A percentile compares a stretch with the other conserved stretches of the same genome.
phyloP scores from a whole-genome alignment of 2,113 vertebrate genomes.

The Oreotrochilus melanogaster region DNA sequence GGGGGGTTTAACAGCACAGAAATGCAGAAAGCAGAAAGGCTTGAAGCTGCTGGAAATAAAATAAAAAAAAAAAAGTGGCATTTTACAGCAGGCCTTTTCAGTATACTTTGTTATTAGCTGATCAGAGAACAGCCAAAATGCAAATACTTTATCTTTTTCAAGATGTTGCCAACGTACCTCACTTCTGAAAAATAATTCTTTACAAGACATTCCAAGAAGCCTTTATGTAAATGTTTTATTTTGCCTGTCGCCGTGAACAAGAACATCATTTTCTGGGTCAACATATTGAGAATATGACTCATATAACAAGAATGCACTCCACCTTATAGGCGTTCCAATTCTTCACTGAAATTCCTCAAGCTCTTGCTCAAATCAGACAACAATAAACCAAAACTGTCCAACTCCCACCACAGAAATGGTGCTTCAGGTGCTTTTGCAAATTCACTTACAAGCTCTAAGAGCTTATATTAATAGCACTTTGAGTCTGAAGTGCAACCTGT shows the following conservation, averaged over 20 bases:
- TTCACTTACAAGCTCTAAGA: neutral
- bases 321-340: neutral
- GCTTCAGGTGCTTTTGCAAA: neutral
- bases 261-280: neutral
- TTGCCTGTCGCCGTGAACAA: conserved; percentile 16
- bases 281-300: neutral
- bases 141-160: neutral
- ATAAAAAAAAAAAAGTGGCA: neutral
- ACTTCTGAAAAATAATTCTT: neutral
- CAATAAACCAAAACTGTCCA: neutral
- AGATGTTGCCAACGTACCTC: neutral
- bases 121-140: neutral
- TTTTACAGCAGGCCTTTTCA: neutral
- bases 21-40: neutral
- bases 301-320: neutral
- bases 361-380: neutral
- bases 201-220: neutral
- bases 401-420: neutral
- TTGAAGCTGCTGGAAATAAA: neutral
- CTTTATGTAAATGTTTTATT: conserved; percentile 52
- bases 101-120: neutral
- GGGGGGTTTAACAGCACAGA: neutral
- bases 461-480: neutral
- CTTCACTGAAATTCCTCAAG: neutral
- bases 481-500: conserved; percentile 9